A percentile compares a stretch with the other conserved stretches of the same genome.
These are phyloP conservation scores for Tiliacea citrago DNA, from an alignment of 2,888 invertebrate genomes.

Conservation along the genomic window DNA sequence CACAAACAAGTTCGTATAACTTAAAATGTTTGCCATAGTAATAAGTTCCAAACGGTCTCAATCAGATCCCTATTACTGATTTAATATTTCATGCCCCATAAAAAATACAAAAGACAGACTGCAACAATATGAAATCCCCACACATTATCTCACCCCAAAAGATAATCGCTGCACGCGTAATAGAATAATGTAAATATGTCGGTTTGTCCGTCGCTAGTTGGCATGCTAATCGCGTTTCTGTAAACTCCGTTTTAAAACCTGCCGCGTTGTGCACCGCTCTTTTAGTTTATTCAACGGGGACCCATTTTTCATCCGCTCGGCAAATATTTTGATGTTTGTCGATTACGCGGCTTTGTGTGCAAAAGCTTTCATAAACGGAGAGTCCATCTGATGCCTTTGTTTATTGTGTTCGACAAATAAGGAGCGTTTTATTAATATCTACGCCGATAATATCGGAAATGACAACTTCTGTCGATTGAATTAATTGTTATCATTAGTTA, in stretches of 20 bases:
- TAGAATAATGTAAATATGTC: constrained; percentile 87
- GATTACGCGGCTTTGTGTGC: constrained; percentile 74
- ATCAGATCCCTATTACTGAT: constrained; percentile 60
- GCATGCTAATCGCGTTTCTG: constrained; percentile 84
- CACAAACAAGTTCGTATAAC: neutral
- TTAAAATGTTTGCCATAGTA: constrained; percentile 13
- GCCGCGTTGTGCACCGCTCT: constrained; percentile 78
- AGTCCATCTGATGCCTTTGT: constrained; percentile 75
- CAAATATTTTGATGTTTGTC: constrained; percentile 89
- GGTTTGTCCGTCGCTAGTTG: constrained; percentile 79
- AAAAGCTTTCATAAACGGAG: constrained; percentile 72
- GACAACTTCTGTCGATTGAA: constrained; percentile 50
- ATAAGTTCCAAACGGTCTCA: constrained; percentile 50
- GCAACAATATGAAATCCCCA: constrained; percentile 78
- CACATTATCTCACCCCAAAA: constrained; percentile 85
- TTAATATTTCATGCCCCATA: constrained; percentile 62
- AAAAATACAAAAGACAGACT: constrained; percentile 74
- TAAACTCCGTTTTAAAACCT: constrained; percentile 85
- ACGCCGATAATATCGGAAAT: constrained; percentile 53
- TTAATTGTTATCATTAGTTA: constrained; percentile 57
- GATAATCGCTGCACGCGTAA: constrained; percentile 87
- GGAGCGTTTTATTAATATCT: constrained; percentile 47
- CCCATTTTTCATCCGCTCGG: constrained; percentile 84
- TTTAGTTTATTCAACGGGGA: constrained; percentile 81
- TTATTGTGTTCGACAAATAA: constrained; percentile 71